Percentiles rank a stretch among this genome's conserved stretches.
Evolutionary conservation across 2,888 invertebrate species (phyloP).

Genomic region (Oscheius onirici): DNA sequence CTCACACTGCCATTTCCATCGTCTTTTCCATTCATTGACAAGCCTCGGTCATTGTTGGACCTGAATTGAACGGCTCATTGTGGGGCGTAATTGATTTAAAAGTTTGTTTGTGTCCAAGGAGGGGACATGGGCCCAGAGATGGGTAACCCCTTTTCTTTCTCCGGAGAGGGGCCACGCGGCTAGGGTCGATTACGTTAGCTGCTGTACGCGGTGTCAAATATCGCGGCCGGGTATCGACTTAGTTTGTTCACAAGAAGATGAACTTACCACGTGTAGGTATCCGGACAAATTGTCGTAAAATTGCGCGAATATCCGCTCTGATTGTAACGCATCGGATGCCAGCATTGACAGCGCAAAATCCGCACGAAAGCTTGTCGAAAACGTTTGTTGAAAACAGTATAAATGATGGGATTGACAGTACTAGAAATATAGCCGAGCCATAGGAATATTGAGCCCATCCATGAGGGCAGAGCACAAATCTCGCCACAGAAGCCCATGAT

Average conservation of each 20-base stretch:
- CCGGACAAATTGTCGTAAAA: conserved; percentile 59
- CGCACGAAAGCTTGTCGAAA: conserved; percentile 77
- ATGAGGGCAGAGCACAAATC: conserved; percentile 52
- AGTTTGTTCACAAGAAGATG: conserved; percentile 9
- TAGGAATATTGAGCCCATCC: conserved; percentile 80
- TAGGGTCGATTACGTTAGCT: conserved; percentile 18
- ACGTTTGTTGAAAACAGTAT: conserved; percentile 92
- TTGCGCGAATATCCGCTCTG: conserved; percentile 54
- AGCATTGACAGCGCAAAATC: conserved; percentile 65
- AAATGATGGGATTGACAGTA: conserved; percentile 94
- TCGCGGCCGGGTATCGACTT: conserved; percentile 22
- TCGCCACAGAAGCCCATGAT: conserved; percentile 81
- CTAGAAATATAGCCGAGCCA: conserved; percentile 94
- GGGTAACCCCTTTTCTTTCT: neutral
- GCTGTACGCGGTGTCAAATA: conserved; percentile 34
- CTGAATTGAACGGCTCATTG: conserved; percentile 23
- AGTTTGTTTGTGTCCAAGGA: neutral
- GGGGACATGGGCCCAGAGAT: no score
- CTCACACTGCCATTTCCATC: conserved; percentile 28
- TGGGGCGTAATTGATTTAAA: neutral
- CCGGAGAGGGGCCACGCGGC: neutral
- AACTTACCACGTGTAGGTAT: conserved; percentile 63
- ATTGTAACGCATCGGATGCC: conserved; percentile 47
- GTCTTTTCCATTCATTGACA: conserved; percentile 29
- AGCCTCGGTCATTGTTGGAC: conserved; percentile 33